A percentile compares a stretch with the other conserved stretches of the same genome.
Evolutionary conservation across 2,113 vertebrate species (phyloP).

Genomic region (Furnarius figulus): DNA sequence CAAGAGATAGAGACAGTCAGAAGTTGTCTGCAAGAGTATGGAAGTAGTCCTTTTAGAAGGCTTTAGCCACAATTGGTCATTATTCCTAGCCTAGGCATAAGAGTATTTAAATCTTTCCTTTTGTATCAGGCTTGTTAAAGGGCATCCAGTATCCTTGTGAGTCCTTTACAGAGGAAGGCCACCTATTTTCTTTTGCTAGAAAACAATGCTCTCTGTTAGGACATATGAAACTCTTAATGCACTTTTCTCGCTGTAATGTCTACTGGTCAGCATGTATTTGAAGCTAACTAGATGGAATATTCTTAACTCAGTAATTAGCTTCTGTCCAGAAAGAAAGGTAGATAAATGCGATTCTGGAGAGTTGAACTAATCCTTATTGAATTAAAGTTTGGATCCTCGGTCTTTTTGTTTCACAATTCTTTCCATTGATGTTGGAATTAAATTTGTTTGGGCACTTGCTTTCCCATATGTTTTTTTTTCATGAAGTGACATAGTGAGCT

Average conservation of each 20-base stretch:
- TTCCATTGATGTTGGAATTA: not conserved
- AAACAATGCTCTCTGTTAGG: not conserved
- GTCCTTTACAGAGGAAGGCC: not conserved
- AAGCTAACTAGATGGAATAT: not conserved
- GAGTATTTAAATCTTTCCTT: not conserved
- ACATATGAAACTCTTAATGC: not conserved
- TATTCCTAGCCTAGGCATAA: not conserved
- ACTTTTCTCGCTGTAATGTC: not conserved
- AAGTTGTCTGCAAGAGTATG: not conserved
- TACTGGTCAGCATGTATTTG: not conserved
- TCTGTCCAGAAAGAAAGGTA: not conserved
- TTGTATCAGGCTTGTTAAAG: not conserved
- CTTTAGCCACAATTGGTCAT: not conserved
- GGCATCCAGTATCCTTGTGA: not conserved
- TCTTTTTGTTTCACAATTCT: not conserved
- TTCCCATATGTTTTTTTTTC: fast-evolving
- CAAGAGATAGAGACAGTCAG: not conserved
- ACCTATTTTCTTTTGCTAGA: not conserved
- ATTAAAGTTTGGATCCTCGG: not conserved
- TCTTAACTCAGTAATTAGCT: not conserved
- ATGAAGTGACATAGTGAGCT: not conserved
- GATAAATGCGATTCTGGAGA: not conserved
- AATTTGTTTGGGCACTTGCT: not conserved
- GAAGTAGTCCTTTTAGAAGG: not conserved
- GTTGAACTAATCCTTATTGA: not conserved